Percentiles rank a stretch among this genome's conserved stretches.
Evolutionary conservation across 2,797 vertebrate species (phyloP).

Genomic region (Sandelia bainsii): DNA sequence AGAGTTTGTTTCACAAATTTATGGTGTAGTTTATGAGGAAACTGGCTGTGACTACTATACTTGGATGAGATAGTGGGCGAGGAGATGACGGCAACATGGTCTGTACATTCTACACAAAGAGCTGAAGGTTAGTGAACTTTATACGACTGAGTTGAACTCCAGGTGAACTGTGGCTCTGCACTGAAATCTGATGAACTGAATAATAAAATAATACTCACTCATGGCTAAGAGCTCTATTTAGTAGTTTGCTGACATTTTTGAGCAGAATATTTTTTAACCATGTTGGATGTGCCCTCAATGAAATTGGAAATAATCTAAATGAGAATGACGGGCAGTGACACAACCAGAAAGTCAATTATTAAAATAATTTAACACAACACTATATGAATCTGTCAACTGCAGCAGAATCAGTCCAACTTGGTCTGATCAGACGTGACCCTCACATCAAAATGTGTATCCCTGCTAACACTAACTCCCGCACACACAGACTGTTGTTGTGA

Average conservation of each 20-base stretch:
- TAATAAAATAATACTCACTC: not conserved
- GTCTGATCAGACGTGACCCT: conserved; percentile 1
- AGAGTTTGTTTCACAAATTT: conserved; percentile 8
- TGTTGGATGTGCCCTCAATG: too few relatives aligned
- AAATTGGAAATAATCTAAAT: not conserved
- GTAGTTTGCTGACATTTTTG: not conserved
- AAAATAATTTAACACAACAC: not conserved
- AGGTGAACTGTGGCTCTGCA: not conserved
- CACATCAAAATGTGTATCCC: not conserved
- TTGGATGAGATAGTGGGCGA: not conserved
- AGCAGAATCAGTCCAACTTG: conserved; percentile 5
- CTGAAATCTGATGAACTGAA: conserved; percentile 4
- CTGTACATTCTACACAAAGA: conserved; percentile 1
- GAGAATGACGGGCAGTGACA: not conserved
- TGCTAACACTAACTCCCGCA: too few relatives aligned
- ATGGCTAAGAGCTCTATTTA: not conserved
- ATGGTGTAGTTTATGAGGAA: not conserved
- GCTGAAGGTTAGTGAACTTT: not conserved
- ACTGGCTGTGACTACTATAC: not conserved
- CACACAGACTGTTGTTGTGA: not conserved
- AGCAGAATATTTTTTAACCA: not conserved
- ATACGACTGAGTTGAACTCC: not conserved
- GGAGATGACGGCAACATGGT: not conserved
- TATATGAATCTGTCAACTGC: not conserved
- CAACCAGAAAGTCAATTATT: not conserved